Conservation (phyloP, 2,113 vertebrate species). For the Girardinichthys multiradiatus region DNA sequence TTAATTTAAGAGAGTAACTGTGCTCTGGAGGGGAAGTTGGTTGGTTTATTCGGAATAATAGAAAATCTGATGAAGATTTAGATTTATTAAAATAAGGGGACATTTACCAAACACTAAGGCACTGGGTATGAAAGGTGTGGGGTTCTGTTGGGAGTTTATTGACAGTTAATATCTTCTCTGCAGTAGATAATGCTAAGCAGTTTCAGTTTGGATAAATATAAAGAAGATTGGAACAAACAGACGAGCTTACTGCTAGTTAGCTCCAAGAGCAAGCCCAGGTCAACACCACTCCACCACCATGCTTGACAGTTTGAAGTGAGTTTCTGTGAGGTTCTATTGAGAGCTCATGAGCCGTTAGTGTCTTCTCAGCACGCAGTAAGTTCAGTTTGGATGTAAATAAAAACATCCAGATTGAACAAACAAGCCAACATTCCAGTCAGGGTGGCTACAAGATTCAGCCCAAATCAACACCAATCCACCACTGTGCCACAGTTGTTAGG, state of each 20-base stretch:
- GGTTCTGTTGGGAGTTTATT: neutral
- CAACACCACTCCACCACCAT: neutral
- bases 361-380: neutral
- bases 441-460: too few relatives aligned
- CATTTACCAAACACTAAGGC: neutral
- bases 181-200: neutral
- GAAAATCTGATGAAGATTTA: neutral
- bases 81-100: neutral
- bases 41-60: neutral
- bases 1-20: neutral
- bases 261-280: neutral
- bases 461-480: neutral
- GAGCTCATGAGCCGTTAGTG: neutral
- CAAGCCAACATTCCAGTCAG: neutral
- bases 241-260: too few relatives aligned
- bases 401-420: neutral
- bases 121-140: neutral
- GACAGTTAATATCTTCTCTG: neutral
- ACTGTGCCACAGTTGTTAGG: neutral
- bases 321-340: neutral
- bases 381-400: neutral
- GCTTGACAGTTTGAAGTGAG: neutral
- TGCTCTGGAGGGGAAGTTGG: neutral
- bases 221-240: too few relatives aligned
- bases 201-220: too few relatives aligned